These are phyloP conservation scores for Ophioninae sp. DNA, from an alignment of 2,888 invertebrate species.

Conservation along the genomic window DNA sequence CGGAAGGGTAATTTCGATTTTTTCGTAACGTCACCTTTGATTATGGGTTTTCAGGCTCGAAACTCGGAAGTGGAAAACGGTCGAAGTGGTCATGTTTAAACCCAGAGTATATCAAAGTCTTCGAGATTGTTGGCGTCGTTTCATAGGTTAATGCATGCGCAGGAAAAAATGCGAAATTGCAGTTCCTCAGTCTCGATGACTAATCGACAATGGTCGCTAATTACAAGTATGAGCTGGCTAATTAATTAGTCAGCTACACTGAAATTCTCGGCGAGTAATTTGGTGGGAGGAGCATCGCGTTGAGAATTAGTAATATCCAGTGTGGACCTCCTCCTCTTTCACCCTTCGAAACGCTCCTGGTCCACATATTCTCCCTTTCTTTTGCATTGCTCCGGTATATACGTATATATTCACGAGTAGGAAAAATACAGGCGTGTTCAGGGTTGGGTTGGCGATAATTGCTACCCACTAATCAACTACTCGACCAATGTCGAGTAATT, in stretches of 20 bases:
- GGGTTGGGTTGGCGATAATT: constrained; percentile 60
- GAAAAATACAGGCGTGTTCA: constrained; percentile 4
- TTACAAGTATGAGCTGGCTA: constrained; percentile 65
- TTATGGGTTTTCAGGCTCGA: too few relatives aligned
- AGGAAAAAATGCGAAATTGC: constrained; percentile 13
- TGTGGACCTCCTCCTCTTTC: background rate
- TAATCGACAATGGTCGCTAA: constrained; percentile 68
- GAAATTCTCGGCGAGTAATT: constrained; percentile 51
- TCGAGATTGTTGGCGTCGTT: background rate
- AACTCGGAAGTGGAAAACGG: too few relatives aligned
- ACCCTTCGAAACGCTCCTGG: background rate
- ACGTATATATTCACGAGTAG: background rate
- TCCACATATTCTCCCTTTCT: background rate
- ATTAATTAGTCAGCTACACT: constrained; percentile 74
- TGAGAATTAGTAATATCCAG: constrained; percentile 62
- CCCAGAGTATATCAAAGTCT: too few relatives aligned
- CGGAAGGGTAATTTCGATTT: too few relatives aligned
- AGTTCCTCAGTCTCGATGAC: constrained; percentile 61
- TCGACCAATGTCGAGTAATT: constrained; percentile 70
- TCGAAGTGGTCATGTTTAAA: too few relatives aligned
- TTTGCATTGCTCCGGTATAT: background rate
- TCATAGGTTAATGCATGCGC: background rate
- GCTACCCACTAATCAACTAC: constrained; percentile 60
- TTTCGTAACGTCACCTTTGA: too few relatives aligned
- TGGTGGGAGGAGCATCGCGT: constrained; percentile 51